phyloP scores from a whole-genome alignment of 2,888 invertebrate genomes.

The Oscheius sp. region DNA sequence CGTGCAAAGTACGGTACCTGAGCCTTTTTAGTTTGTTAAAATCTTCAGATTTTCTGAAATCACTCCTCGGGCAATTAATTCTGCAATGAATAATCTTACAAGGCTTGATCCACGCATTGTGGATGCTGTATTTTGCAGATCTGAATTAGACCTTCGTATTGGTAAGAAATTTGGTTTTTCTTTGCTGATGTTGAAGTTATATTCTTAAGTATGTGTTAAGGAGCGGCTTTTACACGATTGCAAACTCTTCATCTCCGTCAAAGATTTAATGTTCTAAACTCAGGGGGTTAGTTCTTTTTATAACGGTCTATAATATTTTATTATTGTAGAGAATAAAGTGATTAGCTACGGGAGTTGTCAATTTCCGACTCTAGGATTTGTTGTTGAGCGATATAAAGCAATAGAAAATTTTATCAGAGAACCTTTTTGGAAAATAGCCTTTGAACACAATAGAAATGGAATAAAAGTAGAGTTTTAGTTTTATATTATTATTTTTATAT shows the following conservation, averaged over 20 bases:
- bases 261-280: constrained; percentile 29
- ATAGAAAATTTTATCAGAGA: constrained; percentile 83
- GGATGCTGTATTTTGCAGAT: constrained; percentile 85
- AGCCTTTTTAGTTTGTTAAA: not conserved
- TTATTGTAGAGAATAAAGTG: constrained; percentile 46
- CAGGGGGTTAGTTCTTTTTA: not conserved
- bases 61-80: constrained; percentile 83
- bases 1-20: constrained; percentile 59
- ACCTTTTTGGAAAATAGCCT: constrained; percentile 90
- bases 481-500: not conserved
- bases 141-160: constrained; percentile 91
- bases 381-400: constrained; percentile 84
- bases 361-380: constrained; percentile 99
- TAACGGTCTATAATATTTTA: not conserved
- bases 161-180: constrained; percentile 76
- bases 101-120: constrained; percentile 82
- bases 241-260: constrained; percentile 88
- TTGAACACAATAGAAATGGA: constrained; percentile 65
- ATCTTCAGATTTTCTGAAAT: constrained; percentile 89
- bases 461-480: constrained; percentile 40
- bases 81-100: constrained; percentile 85
- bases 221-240: constrained; percentile 94
- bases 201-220: constrained; percentile 34
- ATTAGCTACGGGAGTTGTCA: constrained; percentile 99
- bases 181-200: no score